Evolutionary conservation across 2,888 invertebrate species (phyloP).

Genomic region (Spicauda simplicius): DNA sequence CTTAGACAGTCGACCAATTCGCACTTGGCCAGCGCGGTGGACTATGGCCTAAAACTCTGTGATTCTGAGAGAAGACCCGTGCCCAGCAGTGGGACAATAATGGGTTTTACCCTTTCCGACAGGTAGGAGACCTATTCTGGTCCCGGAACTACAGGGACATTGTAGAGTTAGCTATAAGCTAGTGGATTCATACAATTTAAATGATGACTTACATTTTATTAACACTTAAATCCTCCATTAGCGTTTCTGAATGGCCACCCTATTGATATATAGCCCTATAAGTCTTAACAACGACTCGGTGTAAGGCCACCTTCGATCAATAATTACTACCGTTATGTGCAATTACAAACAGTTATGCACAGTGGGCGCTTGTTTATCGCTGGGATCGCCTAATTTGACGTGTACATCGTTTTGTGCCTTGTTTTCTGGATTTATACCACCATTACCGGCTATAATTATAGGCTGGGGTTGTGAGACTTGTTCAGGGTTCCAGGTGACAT

Average conservation of each 20-base stretch:
- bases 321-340: slow-evolving; percentile 30
- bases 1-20: no score
- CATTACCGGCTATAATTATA: neutral
- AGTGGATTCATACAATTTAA: no score
- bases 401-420: neutral
- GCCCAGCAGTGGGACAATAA: no score
- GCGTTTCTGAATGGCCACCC: neutral
- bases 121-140: no score
- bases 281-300: slow-evolving; percentile 24
- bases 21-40: no score
- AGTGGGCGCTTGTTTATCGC: slow-evolving; percentile 13
- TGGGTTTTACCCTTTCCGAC: no score
- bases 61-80: no score
- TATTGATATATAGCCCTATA: slow-evolving; percentile 12
- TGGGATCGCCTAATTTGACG: neutral
- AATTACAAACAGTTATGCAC: slow-evolving; percentile 24
- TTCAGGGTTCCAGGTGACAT: no score
- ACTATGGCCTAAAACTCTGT: no score
- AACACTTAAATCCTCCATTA: neutral
- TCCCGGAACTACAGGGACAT: no score
- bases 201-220: no score
- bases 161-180: no score
- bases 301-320: slow-evolving; percentile 24
- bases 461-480: neutral
- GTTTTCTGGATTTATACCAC: slow-evolving; percentile 15